Conservation (phyloP, 2,797 vertebrate genomes). For the Streptopelia turtur region DNA sequence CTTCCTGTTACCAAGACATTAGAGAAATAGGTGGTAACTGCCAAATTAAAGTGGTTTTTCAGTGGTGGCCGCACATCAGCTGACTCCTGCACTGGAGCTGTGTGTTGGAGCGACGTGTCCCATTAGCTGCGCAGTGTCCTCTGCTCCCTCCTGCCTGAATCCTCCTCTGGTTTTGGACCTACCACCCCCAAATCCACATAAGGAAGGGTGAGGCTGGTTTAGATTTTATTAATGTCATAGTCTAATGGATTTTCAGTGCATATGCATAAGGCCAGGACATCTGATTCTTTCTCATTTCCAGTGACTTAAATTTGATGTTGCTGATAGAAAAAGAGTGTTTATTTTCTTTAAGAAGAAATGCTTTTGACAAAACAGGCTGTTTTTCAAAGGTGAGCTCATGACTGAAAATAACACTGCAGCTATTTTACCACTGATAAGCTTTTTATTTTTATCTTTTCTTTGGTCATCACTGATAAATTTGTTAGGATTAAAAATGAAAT, state of each 20-base stretch:
- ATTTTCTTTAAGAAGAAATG: conserved; percentile 67
- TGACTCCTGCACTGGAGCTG: neutral
- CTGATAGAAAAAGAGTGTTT: conserved; percentile 59
- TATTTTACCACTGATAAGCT: conserved; percentile 37
- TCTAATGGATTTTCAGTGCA: neutral
- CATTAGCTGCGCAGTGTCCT: neutral
- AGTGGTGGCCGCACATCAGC: neutral
- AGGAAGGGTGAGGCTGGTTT: neutral
- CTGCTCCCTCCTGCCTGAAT: neutral
- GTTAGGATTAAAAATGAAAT: neutral
- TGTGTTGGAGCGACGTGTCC: neutral
- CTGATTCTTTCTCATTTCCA: neutral
- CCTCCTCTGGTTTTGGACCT: neutral
- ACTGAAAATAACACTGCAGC: conserved; percentile 22
- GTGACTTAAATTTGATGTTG: conserved; percentile 52
- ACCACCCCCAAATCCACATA: neutral
- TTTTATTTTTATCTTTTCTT: conserved; percentile 48
- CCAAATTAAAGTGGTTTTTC: neutral
- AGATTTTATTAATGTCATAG: neutral
- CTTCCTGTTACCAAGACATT: neutral
- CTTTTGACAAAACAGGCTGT: conserved; percentile 18
- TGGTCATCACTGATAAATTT: neutral
- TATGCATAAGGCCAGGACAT: too few relatives aligned
- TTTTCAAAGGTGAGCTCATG: conserved; percentile 46
- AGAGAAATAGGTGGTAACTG: neutral